Evolutionary conservation across 2,797 vertebrate genomes (phyloP), one percentile per base, ranked within the genome.

Genomic region (Uromys caudimaculatus): DNA sequence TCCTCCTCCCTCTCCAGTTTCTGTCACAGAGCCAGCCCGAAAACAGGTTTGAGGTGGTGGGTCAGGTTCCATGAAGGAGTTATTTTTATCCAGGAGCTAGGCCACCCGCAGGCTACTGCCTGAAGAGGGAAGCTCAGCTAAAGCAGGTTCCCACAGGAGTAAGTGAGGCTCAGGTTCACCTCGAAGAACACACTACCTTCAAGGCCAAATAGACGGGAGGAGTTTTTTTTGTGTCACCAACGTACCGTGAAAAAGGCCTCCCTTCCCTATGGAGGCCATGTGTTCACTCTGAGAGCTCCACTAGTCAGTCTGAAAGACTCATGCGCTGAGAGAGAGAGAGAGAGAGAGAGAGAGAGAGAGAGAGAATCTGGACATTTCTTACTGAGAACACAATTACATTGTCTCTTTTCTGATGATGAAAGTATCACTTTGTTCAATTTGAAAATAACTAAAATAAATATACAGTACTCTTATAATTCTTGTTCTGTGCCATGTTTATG

Each of bases 131-230:
- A 97, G 71, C 47, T 7, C 38, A 47, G 41, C 71, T 75, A 32
- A 81, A 96, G 91, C 97, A 92, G 93, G 96, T 97, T 92, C 38
- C 69, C 9, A 35, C 97, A 82, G 7, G 96, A 93, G 52, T 56
- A 35, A 19, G 85, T 16, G 38, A 52, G 82, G 35, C 29, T n/a
- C 89, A 89, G 91, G 71, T 91, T 96, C 23, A 1, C 23, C 77
- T 58, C 35, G 90, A 89, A 82, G 89, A 78, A 9, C 41, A 17
- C 16, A 3, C 52, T 32, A 6, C 69, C 64, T 35, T 41, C 7
- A 11, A 94, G 81, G 71, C 77, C 93, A 38, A 2, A 4, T 27
- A 73, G 64, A 69, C 8, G 52, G 62, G 71, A 79, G 89, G 81
- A 52, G 78, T 44, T 44, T 44, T 44, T 19, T 88, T 62, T 71